phyloP scores from a whole-genome alignment of 2,888 invertebrate species.

The Drosophila crucigera region DNA sequence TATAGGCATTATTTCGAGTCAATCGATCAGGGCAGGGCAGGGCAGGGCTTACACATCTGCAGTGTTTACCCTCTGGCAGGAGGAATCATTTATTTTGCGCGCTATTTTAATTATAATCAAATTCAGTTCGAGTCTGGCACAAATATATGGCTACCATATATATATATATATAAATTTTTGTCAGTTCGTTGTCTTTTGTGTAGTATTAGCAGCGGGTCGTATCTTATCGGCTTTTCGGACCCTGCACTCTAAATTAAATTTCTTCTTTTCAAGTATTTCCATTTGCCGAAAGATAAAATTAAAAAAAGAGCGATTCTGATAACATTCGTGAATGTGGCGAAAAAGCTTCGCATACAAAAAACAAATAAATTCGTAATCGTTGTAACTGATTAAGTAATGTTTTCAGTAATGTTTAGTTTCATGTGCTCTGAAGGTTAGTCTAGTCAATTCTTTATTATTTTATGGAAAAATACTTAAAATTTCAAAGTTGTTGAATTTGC shows the following conservation, averaged over 20 bases:
- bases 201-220: slow-evolving; percentile 23
- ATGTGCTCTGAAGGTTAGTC: slow-evolving; percentile 14
- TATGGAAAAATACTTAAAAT: background rate
- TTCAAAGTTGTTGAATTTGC: background rate
- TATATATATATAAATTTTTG: background rate
- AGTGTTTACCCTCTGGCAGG: slow-evolving; percentile 16
- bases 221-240: slow-evolving; percentile 41
- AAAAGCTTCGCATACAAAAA: slow-evolving; percentile 2
- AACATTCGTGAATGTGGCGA: slow-evolving; percentile 28
- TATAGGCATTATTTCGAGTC: slow-evolving; percentile 3
- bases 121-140: slow-evolving; percentile 11
- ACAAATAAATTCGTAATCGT: slow-evolving; percentile 1
- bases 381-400: slow-evolving; percentile 24
- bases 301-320: slow-evolving; percentile 13
- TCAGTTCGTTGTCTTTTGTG: slow-evolving; percentile 7
- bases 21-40: slow-evolving; percentile 36
- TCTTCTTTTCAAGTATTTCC: slow-evolving; percentile 47
- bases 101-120: slow-evolving; percentile 41
- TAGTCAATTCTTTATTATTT: background rate
- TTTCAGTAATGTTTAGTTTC: background rate
- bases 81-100: slow-evolving; percentile 32
- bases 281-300: slow-evolving; percentile 50
- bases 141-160: slow-evolving; percentile 1
- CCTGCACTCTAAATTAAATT: slow-evolving; percentile 64
- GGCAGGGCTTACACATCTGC: slow-evolving; percentile 3